Base-by-base conservation (phyloP, 1,140 invertebrate species). In the Eufriesea mexicana region DNA sequence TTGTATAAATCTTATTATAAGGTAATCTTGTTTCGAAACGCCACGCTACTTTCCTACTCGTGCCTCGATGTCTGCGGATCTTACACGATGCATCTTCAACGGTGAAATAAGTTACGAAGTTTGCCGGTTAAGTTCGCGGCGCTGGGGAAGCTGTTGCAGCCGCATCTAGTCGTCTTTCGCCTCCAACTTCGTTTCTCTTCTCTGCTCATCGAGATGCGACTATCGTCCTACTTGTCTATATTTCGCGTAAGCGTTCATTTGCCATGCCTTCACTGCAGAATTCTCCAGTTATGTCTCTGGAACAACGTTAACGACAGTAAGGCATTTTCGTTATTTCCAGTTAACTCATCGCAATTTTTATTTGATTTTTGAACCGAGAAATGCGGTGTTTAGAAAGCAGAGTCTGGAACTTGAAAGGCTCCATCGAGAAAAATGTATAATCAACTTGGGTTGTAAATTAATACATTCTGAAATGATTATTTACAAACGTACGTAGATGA, bases 1-100 rank as follows among this genome's bases (percentile, higher is more conserved):
- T 57, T 57, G 28, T 57, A 59, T 82, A 82, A 82, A 82, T 82
- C 79, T 82, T 76, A 82, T 82, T 76, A 68, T 54, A 51, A 42
- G n/a, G 62, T 82, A 76, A 82, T 76, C 79, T 59, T 35, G 79
- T 76, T 82, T 67, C 62, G 42, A 64, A 74, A 73, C 62, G 72
- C 18, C n/a, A 12, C 20, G 59, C 61, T 57, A 82, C 73, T 67
- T 76, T 76, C 49, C 28, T 28, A n/a, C 73, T 67, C 76, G 73
- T 76, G 68, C 59, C 54, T 54, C 7, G 14, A 54, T 55, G 18
- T 67, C 45, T 76, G 51, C 42, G 59, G 62, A 82, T 67, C 54
- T 68, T 76, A 7, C 25, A 42, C 51, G 79, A 76, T 67, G 73
- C 78, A 74, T 82, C 76, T 76, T 76, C 72, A 47, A 76, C 42